A percentile compares a stretch with the other conserved stretches of the same genome.
Evolutionary conservation across 2,888 invertebrate species (phyloP).

Genomic region (Dasypogon diadema): DNA sequence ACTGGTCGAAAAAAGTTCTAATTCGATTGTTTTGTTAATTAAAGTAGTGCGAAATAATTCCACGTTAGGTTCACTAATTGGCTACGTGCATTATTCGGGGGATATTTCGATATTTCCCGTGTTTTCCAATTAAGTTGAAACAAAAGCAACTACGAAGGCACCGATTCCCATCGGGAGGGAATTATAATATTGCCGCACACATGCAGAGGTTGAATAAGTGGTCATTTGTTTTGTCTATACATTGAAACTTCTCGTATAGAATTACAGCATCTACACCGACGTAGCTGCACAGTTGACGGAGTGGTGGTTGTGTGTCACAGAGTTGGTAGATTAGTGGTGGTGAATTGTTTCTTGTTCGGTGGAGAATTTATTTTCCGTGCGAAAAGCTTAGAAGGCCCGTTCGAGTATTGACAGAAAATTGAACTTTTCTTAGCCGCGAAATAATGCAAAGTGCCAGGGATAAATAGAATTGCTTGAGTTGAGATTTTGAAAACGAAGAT

Average conservation of each 20-base stretch:
- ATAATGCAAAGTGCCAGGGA: neutral
- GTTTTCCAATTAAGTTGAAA: constrained; percentile 1
- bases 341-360: constrained; percentile 20
- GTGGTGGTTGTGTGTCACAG: constrained; percentile 9
- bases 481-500: neutral
- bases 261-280: too few species aligned
- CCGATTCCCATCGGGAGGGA: constrained; percentile 12
- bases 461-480: neutral
- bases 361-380: neutral
- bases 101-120: neutral
- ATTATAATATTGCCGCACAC: constrained; percentile 13
- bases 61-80: neutral
- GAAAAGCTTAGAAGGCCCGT: constrained; percentile 15
- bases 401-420: neutral
- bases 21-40: constrained; percentile 23
- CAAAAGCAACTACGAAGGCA: constrained; percentile 30
- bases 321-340: constrained; percentile 9
- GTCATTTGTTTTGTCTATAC: constrained; percentile 19
- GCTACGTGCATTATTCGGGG: neutral
- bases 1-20: constrained; percentile 19
- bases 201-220: neutral
- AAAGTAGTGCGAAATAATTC: neutral
- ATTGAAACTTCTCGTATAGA: neutral
- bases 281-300: neutral
- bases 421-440: neutral